phyloP scores from a whole-genome alignment of 2,888 invertebrate species.

The Notocelia uddmanniana region DNA sequence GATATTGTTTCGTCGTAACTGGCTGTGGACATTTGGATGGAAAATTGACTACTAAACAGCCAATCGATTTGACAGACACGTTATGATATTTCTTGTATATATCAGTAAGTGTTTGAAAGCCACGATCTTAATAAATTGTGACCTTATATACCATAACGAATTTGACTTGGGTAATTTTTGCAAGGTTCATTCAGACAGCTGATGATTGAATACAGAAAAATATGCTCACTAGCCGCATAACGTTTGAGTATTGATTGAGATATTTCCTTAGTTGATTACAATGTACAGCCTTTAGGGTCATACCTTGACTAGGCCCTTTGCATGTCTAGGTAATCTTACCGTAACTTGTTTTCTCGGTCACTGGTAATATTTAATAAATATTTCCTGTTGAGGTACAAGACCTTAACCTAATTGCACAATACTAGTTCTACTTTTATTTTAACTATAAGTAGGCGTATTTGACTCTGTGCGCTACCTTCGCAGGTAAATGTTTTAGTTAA shows the following conservation, averaged over 20 bases:
- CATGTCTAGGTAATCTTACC: slow-evolving; percentile 31
- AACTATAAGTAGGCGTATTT: slow-evolving; percentile 21
- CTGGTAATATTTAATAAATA: slow-evolving; percentile 12
- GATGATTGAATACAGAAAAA: too few relatives aligned
- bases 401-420: slow-evolving; percentile 29
- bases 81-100: too few relatives aligned
- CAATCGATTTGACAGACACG: too few relatives aligned
- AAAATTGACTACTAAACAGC: too few relatives aligned
- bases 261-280: slow-evolving; percentile 12
- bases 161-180: too few relatives aligned
- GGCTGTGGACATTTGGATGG: too few relatives aligned
- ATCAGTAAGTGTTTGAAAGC: too few relatives aligned
- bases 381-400: slow-evolving; percentile 30
- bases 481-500: slow-evolving; percentile 20
- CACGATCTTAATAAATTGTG: too few relatives aligned
- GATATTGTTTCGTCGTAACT: too few relatives aligned
- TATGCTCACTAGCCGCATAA: not conserved
- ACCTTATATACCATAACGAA: too few relatives aligned
- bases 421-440: slow-evolving; percentile 22
- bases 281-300: slow-evolving; percentile 3
- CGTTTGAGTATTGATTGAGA: not conserved
- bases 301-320: slow-evolving; percentile 26
- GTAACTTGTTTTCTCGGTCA: slow-evolving; percentile 32
- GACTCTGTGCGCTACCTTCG: slow-evolving; percentile 4
- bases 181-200: too few relatives aligned